phyloP scores from a whole-genome alignment of 2,888 invertebrate species.

The Brachyopa scutellaris region DNA sequence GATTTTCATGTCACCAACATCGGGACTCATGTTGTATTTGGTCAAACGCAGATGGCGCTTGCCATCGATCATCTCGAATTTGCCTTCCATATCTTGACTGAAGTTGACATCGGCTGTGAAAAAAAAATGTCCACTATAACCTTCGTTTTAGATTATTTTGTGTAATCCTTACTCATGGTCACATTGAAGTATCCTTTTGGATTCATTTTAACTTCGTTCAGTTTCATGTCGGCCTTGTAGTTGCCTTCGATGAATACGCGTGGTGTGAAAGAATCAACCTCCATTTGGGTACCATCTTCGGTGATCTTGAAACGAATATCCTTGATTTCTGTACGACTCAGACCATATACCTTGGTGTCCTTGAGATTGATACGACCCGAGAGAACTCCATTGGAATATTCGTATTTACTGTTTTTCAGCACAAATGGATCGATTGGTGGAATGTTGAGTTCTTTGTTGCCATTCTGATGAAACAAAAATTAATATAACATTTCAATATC shows the following conservation, averaged over 20 bases:
- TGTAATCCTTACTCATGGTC: constrained; percentile 84
- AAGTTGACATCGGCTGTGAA: constrained; percentile 83
- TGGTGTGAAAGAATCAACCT: constrained; percentile 84
- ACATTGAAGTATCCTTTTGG: constrained; percentile 85
- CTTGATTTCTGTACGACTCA: constrained; percentile 83
- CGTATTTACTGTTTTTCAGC: constrained; percentile 77
- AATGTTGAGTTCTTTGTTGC: constrained; percentile 79
- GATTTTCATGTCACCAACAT: constrained; percentile 85
- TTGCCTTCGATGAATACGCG: constrained; percentile 83
- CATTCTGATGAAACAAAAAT: constrained; percentile 74
- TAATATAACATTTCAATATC: background rate
- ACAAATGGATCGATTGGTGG: constrained; percentile 80
- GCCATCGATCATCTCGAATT: constrained; percentile 83
- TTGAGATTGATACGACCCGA: constrained; percentile 80
- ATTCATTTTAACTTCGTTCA: constrained; percentile 85
- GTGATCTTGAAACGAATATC: constrained; percentile 83
- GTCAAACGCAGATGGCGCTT: constrained; percentile 84
- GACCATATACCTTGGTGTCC: constrained; percentile 84
- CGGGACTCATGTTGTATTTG: constrained; percentile 85
- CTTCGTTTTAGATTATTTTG: too few species aligned
- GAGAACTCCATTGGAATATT: constrained; percentile 77
- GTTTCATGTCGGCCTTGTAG: constrained; percentile 85
- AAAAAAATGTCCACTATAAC: too few species aligned
- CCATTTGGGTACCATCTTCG: constrained; percentile 84
- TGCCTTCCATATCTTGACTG: constrained; percentile 84